Evolutionary conservation across 2,888 invertebrate genomes (phyloP).

Genomic region (Amiota mariae): DNA sequence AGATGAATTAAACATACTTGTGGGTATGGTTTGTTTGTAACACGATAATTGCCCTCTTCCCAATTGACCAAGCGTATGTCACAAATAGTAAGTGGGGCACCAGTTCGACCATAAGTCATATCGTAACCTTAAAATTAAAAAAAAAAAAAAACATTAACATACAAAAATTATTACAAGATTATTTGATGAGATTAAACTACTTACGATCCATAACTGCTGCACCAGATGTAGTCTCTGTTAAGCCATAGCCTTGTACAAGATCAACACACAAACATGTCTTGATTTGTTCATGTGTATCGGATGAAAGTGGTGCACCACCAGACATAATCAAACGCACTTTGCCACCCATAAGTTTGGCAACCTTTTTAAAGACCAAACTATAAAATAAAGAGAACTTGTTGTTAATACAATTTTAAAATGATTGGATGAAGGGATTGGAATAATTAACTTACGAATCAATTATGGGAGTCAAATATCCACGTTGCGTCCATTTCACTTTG

Average conservation of each 20-base stretch:
- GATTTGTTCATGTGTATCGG: constrained; percentile 96
- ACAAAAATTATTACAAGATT: background rate
- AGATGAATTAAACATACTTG: constrained; percentile 71
- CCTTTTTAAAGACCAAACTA: constrained; percentile 72
- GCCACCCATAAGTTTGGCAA: constrained; percentile 86
- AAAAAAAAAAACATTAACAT: background rate
- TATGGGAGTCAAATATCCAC: constrained; percentile 87
- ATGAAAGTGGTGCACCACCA: constrained; percentile 96
- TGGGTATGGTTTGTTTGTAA: constrained; percentile 89
- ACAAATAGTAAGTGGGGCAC: constrained; percentile 88
- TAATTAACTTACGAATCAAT: constrained; percentile 77
- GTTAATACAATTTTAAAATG: background rate
- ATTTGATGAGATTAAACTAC: constrained; percentile 69
- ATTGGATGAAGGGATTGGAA: background rate
- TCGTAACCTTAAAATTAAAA: constrained; percentile 72
- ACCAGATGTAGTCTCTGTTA: constrained; percentile 97
- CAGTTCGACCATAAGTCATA: constrained; percentile 83
- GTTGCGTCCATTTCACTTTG: constrained; percentile 88
- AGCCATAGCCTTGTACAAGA: constrained; percentile 94
- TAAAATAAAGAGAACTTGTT: background rate
- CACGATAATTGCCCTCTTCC: constrained; percentile 94
- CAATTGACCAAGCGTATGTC: constrained; percentile 92
- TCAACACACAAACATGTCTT: constrained; percentile 92
- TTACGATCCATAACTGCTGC: constrained; percentile 88
- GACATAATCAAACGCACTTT: constrained; percentile 89